Evolutionary conservation across 92 coral and sea anemone genomes (phyloP).

Genomic region (Palythoa heliodiscus): DNA sequence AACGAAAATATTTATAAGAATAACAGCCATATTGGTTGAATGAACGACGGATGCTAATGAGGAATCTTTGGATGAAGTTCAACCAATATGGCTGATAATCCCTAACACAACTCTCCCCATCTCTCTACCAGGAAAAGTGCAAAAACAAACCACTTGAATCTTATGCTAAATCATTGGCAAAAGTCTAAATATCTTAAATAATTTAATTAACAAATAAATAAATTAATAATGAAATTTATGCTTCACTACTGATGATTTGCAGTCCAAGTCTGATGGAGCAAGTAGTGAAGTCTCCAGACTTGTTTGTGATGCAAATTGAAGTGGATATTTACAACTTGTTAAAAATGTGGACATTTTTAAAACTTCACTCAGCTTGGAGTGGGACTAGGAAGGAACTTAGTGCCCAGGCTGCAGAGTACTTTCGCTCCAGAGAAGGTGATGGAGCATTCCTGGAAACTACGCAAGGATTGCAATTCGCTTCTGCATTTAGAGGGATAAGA

Average conservation of each 20-base stretch:
- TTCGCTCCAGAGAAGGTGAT: conserved; percentile 56
- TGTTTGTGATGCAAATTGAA: conserved; percentile 98
- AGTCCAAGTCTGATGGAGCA: conserved; percentile 87
- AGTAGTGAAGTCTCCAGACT: conserved; percentile 83
- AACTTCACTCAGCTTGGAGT: conserved; percentile 71
- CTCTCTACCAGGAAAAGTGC: too few species aligned
- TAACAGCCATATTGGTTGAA: too few species aligned
- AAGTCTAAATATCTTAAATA: too few species aligned
- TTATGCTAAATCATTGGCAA: too few species aligned
- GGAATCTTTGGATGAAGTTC: too few species aligned
- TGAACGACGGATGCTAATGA: too few species aligned
- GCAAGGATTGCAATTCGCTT: conserved; percentile 72
- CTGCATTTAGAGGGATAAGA: conserved; percentile 80
- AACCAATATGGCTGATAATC: too few species aligned
- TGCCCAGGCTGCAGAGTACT: conserved; percentile 65
- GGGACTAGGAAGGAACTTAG: conserved; percentile 82
- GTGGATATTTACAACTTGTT: conserved; percentile 90
- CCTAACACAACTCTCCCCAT: too few species aligned
- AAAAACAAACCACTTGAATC: too few species aligned
- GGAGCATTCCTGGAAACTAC: conserved; percentile 76
- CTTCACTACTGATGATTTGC: conserved; percentile 12
- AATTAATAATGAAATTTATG: background rate
- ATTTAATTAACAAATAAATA: too few species aligned
- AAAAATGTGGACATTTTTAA: conserved; percentile 84
- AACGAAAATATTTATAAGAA: too few species aligned